Conservation (phyloP, 2,888 invertebrate species). For the Epistrophe eligans region DNA sequence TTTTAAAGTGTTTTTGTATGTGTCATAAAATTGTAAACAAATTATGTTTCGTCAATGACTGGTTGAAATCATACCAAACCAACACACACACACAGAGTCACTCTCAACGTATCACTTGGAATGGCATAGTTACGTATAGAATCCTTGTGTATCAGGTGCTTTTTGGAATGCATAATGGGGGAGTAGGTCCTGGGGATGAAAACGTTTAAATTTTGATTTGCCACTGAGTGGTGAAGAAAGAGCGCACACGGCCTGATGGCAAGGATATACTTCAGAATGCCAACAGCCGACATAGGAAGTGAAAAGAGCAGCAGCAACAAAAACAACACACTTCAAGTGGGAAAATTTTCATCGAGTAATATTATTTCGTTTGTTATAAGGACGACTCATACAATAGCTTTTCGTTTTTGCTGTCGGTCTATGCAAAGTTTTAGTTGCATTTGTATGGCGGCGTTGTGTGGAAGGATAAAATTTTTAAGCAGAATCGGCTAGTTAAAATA, state of each 20-base stretch:
- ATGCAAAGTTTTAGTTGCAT: constrained; percentile 46
- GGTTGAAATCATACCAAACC: constrained; percentile 45
- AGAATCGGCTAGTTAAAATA: constrained; percentile 62
- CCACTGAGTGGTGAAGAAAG: constrained; percentile 69
- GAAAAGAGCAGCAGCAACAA: constrained; percentile 69
- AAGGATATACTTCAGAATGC: constrained; percentile 67
- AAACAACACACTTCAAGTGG: constrained; percentile 69
- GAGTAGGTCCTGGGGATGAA: constrained; percentile 60
- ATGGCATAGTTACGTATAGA: constrained; percentile 23
- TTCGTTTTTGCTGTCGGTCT: constrained; percentile 40
- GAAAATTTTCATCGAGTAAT: constrained; percentile 75
- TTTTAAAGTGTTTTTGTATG: constrained; percentile 40
- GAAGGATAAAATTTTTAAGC: constrained; percentile 61
- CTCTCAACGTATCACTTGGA: constrained; percentile 13
- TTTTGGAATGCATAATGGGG: constrained; percentile 8
- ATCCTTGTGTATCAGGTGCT: constrained; percentile 23
- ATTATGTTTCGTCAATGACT: constrained; percentile 69
- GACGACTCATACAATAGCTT: constrained; percentile 47
- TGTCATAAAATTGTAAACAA: constrained; percentile 67
- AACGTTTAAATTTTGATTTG: constrained; percentile 76
- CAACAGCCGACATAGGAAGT: constrained; percentile 52
- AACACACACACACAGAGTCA: constrained; percentile 17
- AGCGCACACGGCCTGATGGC: constrained; percentile 64
- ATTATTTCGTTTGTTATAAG: constrained; percentile 72
- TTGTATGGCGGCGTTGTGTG: constrained; percentile 43